Conservation (phyloP, 2,797 vertebrate species). For the Acanthurus leucopareius region DNA sequence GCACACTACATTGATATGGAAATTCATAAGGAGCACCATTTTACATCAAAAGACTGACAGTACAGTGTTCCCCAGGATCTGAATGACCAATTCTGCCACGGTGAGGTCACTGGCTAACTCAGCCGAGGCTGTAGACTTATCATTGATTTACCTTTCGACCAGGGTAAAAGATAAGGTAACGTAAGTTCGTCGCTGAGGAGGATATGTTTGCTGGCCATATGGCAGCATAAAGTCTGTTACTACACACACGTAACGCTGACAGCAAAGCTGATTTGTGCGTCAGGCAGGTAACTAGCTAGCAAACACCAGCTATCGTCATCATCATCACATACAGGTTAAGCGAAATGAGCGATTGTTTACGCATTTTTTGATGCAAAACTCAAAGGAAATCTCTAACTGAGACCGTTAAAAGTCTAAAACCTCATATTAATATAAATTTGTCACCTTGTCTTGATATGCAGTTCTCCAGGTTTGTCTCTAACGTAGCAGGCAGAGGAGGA, state of each 20-base stretch:
- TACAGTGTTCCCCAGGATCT: background rate
- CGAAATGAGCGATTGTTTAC: background rate
- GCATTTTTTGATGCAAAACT: background rate
- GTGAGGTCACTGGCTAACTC: slow-evolving; percentile 28
- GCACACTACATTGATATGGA: background rate
- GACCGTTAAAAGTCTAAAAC: background rate
- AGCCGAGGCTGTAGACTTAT: background rate
- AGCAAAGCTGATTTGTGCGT: slow-evolving; percentile 68
- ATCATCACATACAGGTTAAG: slow-evolving; percentile 2
- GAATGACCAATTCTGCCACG: slow-evolving; percentile 17
- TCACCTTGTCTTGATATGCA: slow-evolving; percentile 58
- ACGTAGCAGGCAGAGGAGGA: slow-evolving; percentile 62
- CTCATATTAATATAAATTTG: background rate
- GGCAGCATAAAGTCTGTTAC: slow-evolving; percentile 12
- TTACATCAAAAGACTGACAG: background rate
- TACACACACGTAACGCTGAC: background rate
- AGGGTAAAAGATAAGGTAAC: background rate
- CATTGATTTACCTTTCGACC: background rate
- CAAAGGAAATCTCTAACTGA: too few relatives aligned
- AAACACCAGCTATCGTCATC: slow-evolving; percentile 36
- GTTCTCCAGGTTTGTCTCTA: slow-evolving; percentile 49
- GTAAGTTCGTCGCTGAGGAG: background rate
- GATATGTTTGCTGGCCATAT: slow-evolving; percentile 16
- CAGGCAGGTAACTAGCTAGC: slow-evolving; percentile 69
- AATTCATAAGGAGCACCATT: too few relatives aligned